These are phyloP conservation scores for Parazoanthus darwini DNA, from an alignment of 92 coral and sea anemone species.

Conservation along the genomic window DNA sequence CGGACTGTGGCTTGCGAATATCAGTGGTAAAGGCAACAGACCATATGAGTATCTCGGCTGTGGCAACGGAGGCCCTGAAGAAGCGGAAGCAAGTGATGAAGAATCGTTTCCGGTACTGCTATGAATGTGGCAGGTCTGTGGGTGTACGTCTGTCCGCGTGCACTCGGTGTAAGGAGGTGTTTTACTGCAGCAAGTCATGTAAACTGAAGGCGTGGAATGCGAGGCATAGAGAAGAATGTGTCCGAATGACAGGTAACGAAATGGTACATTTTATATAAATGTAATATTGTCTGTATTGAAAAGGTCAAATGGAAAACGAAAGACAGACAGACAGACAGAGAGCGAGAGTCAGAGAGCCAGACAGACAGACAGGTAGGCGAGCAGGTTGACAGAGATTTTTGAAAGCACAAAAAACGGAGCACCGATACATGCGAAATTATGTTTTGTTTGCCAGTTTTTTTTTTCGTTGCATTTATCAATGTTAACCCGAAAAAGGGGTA, in stretches of 20 bases:
- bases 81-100: constrained; percentile 91
- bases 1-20: constrained; percentile 92
- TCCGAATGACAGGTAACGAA: constrained; percentile 77
- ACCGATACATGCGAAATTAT: no score
- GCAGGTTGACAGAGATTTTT: no score
- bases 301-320: no score
- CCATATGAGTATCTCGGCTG: constrained; percentile 93
- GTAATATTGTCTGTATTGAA: no score
- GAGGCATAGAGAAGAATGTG: constrained; percentile 93
- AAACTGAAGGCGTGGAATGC: constrained; percentile 97
- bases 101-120: constrained; percentile 98
- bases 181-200: constrained; percentile 95
- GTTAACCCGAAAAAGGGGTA: no score
- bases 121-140: constrained; percentile 99
- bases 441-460: no score
- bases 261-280: neutral
- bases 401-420: no score
- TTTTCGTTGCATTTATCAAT: no score
- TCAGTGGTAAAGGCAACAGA: constrained; percentile 91
- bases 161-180: constrained; percentile 96
- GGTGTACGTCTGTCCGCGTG: constrained; percentile 96
- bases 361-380: no score
- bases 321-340: neutral
- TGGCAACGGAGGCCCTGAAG: constrained; percentile 89
- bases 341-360: no score